Evolutionary conservation across 2,888 invertebrate species (phyloP).

Genomic region (Sabatieria punctata): DNA sequence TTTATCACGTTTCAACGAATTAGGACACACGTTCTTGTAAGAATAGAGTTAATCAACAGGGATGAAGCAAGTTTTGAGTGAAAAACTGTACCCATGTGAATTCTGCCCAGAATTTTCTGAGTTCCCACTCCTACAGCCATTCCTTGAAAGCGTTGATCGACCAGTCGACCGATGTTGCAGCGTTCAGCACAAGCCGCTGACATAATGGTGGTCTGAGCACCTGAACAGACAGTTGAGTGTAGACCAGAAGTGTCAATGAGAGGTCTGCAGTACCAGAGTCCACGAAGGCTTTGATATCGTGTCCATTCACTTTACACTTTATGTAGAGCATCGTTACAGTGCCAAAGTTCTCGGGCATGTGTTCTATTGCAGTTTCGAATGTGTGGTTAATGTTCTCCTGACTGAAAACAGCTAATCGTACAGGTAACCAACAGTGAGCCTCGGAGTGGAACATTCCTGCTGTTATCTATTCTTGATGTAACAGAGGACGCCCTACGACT

Average conservation of each 20-base stretch:
- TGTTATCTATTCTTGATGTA: not conserved
- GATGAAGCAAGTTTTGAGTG: too few relatives aligned
- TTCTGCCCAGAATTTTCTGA: slow-evolving; percentile 82
- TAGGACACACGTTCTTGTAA: too few relatives aligned
- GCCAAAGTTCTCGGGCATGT: slow-evolving; percentile 93
- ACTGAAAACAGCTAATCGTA: slow-evolving; percentile 18
- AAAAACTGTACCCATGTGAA: slow-evolving; percentile 63
- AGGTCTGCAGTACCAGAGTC: slow-evolving; percentile 81
- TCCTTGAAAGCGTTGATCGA: slow-evolving; percentile 79
- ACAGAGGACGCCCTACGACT: not conserved
- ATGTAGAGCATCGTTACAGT: slow-evolving; percentile 94
- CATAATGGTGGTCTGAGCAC: slow-evolving; percentile 95
- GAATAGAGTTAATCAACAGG: too few relatives aligned
- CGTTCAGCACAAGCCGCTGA: slow-evolving; percentile 67
- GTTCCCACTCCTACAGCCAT: slow-evolving; percentile 94
- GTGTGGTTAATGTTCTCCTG: slow-evolving; percentile 80
- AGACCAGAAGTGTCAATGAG: too few relatives aligned
- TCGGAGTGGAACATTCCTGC: too few relatives aligned
- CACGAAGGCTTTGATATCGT: slow-evolving; percentile 91
- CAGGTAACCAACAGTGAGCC: too few relatives aligned
- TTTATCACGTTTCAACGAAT: too few relatives aligned
- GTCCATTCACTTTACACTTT: slow-evolving; percentile 87
- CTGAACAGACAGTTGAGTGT: slow-evolving; percentile 37
- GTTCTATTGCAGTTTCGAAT: slow-evolving; percentile 97
- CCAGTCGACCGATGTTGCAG: slow-evolving; percentile 37